A percentile compares a stretch with the other conserved stretches of the same genome.
These are phyloP conservation scores for Cosmopolites sordidus DNA, from an alignment of 2,888 invertebrate species.

Conservation along the genomic window DNA sequence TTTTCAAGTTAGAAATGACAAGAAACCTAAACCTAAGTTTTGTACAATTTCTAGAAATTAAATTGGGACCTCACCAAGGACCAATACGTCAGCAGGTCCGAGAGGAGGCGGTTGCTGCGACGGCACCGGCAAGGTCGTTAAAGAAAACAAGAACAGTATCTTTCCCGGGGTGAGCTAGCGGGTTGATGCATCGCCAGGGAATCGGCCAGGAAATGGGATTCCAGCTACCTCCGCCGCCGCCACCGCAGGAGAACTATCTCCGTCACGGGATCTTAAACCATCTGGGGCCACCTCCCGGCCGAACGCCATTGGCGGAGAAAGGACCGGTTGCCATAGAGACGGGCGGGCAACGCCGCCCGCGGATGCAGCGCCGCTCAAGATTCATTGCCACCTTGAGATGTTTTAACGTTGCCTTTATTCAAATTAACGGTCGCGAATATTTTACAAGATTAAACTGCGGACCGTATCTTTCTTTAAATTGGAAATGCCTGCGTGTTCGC, in stretches of 20 bases:
- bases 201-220: conserved; percentile 45
- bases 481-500: conserved; percentile 35
- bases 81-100: conserved; percentile 41
- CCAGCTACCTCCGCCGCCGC: conserved; percentile 26
- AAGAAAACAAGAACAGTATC: conserved; percentile 47
- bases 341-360: conserved; percentile 45
- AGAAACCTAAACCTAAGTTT: too few relatives aligned
- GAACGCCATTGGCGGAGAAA: conserved; percentile 46
- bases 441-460: conserved; percentile 46
- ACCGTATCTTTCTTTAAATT: conserved; percentile 44
- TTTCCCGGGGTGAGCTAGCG: conserved; percentile 32
- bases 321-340: conserved; percentile 47
- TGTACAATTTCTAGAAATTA: conserved; percentile 26
- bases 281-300: conserved; percentile 46
- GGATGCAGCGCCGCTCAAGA: conserved; percentile 41
- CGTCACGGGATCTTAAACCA: conserved; percentile 42
- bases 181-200: conserved; percentile 47
- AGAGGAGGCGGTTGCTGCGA: background rate
- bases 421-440: conserved; percentile 49
- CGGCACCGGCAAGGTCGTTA: conserved; percentile 42
- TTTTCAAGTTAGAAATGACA: too few relatives aligned
- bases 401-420: conserved; percentile 51
- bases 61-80: conserved; percentile 26
- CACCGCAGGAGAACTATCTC: conserved; percentile 21
- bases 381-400: conserved; percentile 51